phyloP scores from a whole-genome alignment of 2,797 vertebrate species.

The Semotilus atromaculatus region DNA sequence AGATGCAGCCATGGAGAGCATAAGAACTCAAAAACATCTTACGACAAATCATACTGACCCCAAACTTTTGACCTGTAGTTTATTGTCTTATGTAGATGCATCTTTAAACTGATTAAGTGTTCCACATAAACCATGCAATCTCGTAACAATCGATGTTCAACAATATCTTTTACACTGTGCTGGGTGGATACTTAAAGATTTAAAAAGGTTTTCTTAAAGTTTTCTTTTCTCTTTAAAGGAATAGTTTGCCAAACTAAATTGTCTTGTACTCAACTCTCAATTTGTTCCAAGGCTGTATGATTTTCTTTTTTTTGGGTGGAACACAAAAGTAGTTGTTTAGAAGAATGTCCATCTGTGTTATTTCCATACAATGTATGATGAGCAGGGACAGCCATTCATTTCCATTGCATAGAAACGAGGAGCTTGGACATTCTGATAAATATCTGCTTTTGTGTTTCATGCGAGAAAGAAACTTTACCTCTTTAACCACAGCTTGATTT shows the following conservation, averaged over 20 bases:
- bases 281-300: background rate
- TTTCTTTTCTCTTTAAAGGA: constrained; percentile 11
- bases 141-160: background rate
- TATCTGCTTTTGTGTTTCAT: constrained; percentile 2
- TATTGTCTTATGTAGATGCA: background rate
- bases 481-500: background rate
- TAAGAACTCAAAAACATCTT: background rate
- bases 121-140: background rate
- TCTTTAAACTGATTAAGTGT: background rate
- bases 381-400: background rate
- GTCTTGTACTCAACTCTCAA: background rate
- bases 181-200: background rate
- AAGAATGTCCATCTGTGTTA: background rate
- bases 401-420: background rate
- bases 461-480: background rate
- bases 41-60: background rate
- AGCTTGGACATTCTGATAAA: constrained; percentile 1
- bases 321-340: constrained; percentile 22
- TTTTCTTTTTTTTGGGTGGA: background rate
- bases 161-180: background rate
- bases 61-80: background rate
- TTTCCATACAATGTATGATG: constrained; percentile 1
- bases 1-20: background rate
- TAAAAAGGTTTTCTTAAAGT: background rate
- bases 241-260: background rate